These are phyloP conservation scores for Hippolais icterina DNA, from an alignment of 2,113 vertebrate species.

Conservation along the genomic window DNA sequence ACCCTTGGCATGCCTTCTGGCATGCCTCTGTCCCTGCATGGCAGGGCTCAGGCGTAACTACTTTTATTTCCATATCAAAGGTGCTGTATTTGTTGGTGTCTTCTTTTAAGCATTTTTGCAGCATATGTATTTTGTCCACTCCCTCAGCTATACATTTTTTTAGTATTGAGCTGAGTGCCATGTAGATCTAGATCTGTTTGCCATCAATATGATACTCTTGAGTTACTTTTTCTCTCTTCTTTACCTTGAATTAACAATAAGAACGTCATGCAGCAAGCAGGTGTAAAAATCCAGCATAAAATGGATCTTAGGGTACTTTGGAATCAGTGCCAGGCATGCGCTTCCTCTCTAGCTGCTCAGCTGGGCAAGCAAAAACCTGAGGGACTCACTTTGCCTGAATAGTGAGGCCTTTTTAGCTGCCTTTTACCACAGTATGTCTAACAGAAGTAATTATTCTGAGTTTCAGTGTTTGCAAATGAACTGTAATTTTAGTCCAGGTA, in stretches of 20 bases:
- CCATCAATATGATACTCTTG: neutral
- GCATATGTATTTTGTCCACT: neutral
- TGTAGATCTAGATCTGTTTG: neutral
- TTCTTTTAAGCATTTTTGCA: neutral
- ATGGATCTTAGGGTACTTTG: neutral
- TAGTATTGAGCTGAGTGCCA: neutral
- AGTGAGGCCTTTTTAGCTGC: neutral
- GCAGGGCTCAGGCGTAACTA: neutral
- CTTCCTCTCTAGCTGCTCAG: neutral
- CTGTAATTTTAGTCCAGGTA: constrained; percentile 24
- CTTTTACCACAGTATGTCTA: neutral
- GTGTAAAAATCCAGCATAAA: neutral
- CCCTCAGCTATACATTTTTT: neutral
- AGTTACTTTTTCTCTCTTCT: neutral
- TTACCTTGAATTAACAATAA: neutral
- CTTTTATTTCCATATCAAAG: neutral
- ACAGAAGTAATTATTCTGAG: neutral
- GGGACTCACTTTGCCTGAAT: neutral
- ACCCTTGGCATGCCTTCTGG: neutral
- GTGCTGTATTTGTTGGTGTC: neutral
- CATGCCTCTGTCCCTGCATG: fast-evolving
- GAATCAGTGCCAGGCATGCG: neutral
- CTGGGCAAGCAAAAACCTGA: neutral
- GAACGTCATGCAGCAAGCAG: neutral
- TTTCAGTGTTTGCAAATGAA: constrained; percentile 23